Evolutionary conservation across 2,113 vertebrate genomes (phyloP).

Genomic region (Microtus pennsylvanicus): DNA sequence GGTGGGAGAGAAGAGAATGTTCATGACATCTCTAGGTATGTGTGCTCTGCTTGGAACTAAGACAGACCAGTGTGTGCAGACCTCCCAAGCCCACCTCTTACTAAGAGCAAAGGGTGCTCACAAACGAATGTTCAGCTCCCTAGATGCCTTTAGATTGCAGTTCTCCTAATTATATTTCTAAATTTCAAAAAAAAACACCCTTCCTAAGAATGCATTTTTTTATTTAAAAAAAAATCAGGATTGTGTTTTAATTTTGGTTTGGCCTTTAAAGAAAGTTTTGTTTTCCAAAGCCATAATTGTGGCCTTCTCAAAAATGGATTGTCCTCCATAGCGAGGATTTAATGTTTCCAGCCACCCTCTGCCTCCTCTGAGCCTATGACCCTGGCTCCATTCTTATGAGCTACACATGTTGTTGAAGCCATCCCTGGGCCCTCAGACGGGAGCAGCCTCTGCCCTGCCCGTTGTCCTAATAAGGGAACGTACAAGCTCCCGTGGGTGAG

Average conservation of each 20-base stretch:
- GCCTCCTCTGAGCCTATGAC: slow-evolving; percentile 68
- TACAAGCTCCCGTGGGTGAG: slow-evolving; percentile 79
- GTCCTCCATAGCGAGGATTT: slow-evolving; percentile 67
- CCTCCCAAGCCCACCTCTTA: background rate
- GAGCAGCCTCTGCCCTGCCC: slow-evolving; percentile 73
- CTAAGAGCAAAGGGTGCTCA: background rate
- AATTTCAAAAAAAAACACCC: slow-evolving; percentile 68
- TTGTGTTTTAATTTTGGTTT: slow-evolving; percentile 57
- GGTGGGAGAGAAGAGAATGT: background rate
- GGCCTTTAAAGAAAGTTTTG: slow-evolving; percentile 53
- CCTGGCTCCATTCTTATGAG: slow-evolving; percentile 82
- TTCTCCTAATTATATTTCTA: slow-evolving; percentile 49
- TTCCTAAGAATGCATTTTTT: slow-evolving; percentile 58
- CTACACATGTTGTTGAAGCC: slow-evolving; percentile 82
- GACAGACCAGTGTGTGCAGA: background rate
- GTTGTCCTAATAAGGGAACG: slow-evolving; percentile 89
- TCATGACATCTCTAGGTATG: background rate
- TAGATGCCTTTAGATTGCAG: background rate
- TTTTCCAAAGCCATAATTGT: slow-evolving; percentile 81
- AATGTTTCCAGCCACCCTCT: slow-evolving; percentile 78
- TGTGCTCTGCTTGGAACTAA: background rate
- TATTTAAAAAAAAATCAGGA: slow-evolving; percentile 58
- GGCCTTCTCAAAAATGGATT: slow-evolving; percentile 70
- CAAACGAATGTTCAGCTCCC: background rate
- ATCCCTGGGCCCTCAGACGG: slow-evolving; percentile 63